These are phyloP conservation scores for Gorsachius magnificus DNA, from an alignment of 2,797 vertebrate species.

Conservation along the genomic window DNA sequence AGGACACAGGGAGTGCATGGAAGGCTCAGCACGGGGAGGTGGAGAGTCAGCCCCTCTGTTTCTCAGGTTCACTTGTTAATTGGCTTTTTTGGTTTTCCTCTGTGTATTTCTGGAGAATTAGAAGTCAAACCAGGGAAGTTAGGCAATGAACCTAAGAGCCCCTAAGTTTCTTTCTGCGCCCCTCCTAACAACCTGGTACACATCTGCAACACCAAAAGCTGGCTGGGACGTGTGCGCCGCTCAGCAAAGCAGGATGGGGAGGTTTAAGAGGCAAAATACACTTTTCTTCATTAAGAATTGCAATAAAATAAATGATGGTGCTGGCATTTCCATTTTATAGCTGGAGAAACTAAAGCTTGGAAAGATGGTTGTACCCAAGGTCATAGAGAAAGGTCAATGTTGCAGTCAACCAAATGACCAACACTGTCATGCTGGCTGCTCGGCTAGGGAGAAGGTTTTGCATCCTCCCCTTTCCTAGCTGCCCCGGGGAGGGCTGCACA, in stretches of 20 bases:
- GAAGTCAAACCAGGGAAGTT: not conserved
- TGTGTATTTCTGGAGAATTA: not conserved
- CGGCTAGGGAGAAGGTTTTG: not conserved
- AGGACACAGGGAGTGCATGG: not conserved
- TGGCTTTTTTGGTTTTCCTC: not conserved
- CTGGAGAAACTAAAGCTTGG: not conserved
- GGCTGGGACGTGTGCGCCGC: not conserved
- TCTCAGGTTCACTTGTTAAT: not conserved
- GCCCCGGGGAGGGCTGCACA: not conserved
- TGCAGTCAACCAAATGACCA: not conserved
- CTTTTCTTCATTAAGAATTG: not conserved
- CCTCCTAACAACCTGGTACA: not conserved
- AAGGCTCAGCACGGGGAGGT: fast-evolving
- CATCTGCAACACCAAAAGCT: fast-evolving
- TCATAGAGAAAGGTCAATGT: not conserved
- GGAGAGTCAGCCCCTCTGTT: not conserved
- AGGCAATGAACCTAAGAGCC: not conserved
- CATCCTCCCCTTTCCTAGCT: not conserved
- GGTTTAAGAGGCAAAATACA: not conserved
- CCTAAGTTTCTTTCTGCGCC: not conserved
- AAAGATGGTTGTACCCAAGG: not conserved
- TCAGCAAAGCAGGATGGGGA: not conserved
- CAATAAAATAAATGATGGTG: not conserved
- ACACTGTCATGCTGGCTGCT: not conserved
- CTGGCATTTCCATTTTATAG: not conserved